Conservation (phyloP, 2,113 vertebrate genomes). For the Tylochromis polylepis region DNA sequence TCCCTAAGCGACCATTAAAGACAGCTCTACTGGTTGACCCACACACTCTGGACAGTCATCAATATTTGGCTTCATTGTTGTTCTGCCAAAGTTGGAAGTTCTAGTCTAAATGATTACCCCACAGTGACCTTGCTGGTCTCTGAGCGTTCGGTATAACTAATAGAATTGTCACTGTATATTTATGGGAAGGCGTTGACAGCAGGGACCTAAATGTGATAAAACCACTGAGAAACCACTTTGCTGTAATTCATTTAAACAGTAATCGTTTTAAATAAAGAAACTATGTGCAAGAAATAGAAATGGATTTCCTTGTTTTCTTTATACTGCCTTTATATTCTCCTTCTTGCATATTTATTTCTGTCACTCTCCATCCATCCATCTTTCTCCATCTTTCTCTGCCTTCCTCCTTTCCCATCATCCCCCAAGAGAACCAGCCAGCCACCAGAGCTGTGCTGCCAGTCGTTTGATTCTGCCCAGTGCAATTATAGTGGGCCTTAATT, state of each 20-base stretch:
- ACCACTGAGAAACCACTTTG: neutral
- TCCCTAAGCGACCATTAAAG: neutral
- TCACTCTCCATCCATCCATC: constrained; percentile 11
- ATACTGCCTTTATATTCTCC: neutral
- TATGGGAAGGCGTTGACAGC: neutral
- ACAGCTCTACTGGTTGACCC: neutral
- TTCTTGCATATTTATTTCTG: constrained; percentile 1
- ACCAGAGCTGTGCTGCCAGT: constrained; percentile 40
- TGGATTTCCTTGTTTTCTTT: neutral
- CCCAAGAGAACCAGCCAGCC: constrained; percentile 37
- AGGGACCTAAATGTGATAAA: neutral
- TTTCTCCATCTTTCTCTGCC: neutral
- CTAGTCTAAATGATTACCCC: neutral
- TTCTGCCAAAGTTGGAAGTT: neutral
- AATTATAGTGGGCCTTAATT: constrained; percentile 73
- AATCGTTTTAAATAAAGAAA: neutral
- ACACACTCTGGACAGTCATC: neutral
- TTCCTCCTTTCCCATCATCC: neutral
- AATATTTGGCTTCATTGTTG: neutral
- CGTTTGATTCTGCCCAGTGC: constrained; percentile 58
- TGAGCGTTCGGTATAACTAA: neutral
- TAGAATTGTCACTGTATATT: constrained; percentile 9
- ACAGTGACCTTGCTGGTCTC: neutral
- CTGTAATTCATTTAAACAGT: neutral
- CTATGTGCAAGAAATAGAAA: neutral